Evolutionary conservation across 1,140 invertebrate genomes (phyloP).

Genomic region (Panagrolaimus sp.): DNA sequence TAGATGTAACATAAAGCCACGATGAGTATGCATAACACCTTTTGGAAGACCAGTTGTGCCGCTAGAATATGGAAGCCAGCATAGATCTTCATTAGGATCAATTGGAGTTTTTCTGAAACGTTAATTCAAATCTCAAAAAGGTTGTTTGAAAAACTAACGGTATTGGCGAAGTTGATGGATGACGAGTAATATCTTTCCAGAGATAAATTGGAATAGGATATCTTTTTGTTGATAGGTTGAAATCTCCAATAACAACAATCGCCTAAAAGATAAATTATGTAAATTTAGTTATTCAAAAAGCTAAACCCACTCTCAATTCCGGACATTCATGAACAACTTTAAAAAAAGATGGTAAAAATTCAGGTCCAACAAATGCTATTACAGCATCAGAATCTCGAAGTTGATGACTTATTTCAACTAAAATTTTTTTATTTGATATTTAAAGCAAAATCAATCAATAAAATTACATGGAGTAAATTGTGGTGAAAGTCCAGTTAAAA

Average conservation of each 20-base stretch:
- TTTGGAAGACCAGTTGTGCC: conserved; percentile 10
- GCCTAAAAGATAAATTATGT: no score
- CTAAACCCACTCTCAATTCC: background rate
- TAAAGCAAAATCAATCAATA: background rate
- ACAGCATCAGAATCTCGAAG: background rate
- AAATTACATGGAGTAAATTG: conserved; percentile 1
- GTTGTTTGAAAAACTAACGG: no score
- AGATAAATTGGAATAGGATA: no score
- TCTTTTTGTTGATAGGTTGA: no score
- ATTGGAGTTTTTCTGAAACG: background rate
- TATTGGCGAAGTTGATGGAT: no score
- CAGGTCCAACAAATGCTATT: background rate
- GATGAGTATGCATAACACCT: conserved; percentile 10
- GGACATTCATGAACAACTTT: background rate
- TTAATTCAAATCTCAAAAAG: no score
- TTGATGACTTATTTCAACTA: background rate
- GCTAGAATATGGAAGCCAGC: conserved; percentile 3
- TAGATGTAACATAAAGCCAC: background rate
- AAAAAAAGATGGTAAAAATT: background rate
- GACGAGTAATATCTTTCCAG: no score
- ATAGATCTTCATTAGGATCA: background rate
- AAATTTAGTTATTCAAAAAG: no score
- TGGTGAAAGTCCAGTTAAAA: background rate
- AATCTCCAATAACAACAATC: no score
- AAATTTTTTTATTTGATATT: background rate